phyloP scores from a whole-genome alignment of 2,888 invertebrate species.

The Macrophya annulata region DNA sequence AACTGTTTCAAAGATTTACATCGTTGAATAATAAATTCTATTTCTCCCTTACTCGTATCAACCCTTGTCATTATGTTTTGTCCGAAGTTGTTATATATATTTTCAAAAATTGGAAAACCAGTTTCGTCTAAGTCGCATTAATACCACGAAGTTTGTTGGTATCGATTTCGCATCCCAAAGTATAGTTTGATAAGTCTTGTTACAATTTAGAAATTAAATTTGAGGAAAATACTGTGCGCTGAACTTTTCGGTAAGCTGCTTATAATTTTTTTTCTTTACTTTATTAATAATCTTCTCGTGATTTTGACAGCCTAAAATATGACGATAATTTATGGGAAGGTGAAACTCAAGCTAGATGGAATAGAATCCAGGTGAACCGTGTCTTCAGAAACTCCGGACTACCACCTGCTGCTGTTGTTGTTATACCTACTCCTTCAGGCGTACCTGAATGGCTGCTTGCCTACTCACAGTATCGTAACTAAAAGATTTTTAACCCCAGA shows the following conservation, averaged over 20 bases:
- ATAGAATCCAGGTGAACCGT: constrained; percentile 31
- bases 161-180: constrained; percentile 35
- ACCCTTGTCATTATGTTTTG: background rate
- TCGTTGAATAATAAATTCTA: background rate
- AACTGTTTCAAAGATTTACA: too few relatives aligned
- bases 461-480: background rate
- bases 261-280: background rate
- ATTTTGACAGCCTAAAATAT: background rate
- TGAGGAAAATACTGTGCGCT: background rate
- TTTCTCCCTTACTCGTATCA: background rate
- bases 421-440: background rate
- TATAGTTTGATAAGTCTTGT: constrained; percentile 3
- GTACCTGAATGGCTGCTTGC: background rate
- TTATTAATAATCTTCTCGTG: background rate
- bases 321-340: constrained; percentile 3
- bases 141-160: background rate
- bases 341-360: constrained; percentile 39
- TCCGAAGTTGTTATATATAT: background rate
- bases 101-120: background rate
- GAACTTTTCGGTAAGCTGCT: background rate
- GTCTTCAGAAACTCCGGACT: constrained; percentile 10
- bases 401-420: constrained; percentile 39
- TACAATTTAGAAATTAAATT: constrained; percentile 5
- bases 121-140: constrained; percentile 19
- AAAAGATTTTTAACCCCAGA: background rate